phyloP scores from a whole-genome alignment of 1,140 invertebrate species.

The Phortica variegata region DNA sequence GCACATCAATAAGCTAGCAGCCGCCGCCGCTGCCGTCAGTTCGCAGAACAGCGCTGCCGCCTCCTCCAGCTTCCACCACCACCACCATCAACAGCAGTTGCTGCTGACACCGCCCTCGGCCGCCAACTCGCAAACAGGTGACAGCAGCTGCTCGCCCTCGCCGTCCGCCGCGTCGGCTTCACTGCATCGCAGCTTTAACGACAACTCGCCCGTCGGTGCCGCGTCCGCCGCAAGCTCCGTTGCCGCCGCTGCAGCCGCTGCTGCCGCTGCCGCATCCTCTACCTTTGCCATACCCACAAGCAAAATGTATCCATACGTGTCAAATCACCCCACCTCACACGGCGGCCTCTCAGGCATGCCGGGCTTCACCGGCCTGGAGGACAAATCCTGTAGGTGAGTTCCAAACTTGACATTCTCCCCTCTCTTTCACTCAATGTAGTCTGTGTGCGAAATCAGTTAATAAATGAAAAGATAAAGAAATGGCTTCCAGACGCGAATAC shows the following conservation, averaged over 20 bases:
- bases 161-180: conserved; percentile 60
- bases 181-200: conserved; percentile 65
- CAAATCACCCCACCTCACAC: conserved; percentile 62
- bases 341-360: conserved; percentile 59
- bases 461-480: too few relatives aligned
- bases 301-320: conserved; percentile 71
- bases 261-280: conserved; percentile 65
- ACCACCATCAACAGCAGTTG: conserved; percentile 60
- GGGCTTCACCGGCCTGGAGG: conserved; percentile 53
- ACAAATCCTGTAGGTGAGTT: conserved; percentile 57
- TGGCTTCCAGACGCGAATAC: too few relatives aligned
- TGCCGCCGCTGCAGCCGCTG: conserved; percentile 63
- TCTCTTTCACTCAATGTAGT: too few relatives aligned
- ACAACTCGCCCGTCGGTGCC: conserved; percentile 29
- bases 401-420: too few relatives aligned
- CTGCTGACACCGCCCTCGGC: conserved; percentile 50
- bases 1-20: conserved; percentile 48
- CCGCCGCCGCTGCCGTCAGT: conserved; percentile 35
- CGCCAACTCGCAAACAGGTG: conserved; percentile 53
- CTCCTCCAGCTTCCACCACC: conserved; percentile 53
- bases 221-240: conserved; percentile 66
- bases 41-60: conserved; percentile 26
- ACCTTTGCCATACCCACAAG: conserved; percentile 57
- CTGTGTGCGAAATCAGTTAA: too few relatives aligned
- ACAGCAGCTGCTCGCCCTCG: conserved; percentile 60